Percentiles rank a stretch among this genome's conserved stretches.
phyloP scores from a whole-genome alignment of 2,113 vertebrate genomes.

The Proteles cristata region DNA sequence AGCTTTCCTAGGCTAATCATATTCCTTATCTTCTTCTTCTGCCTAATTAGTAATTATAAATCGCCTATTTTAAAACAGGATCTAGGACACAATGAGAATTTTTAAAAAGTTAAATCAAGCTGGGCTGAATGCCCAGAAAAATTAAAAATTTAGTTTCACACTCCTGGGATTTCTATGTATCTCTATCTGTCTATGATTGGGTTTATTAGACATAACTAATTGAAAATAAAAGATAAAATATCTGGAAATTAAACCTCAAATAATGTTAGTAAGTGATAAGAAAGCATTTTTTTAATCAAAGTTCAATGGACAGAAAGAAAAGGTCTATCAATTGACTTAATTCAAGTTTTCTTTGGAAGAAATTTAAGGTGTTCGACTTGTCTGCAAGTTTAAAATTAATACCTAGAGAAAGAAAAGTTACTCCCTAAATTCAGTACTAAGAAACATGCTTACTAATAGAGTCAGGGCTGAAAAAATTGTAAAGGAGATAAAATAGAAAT shows the following conservation, averaged over 20 bases:
- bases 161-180: conserved; percentile 66
- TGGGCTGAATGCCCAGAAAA: conserved; percentile 73
- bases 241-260: conserved; percentile 72
- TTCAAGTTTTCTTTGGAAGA: background rate
- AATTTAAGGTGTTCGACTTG: background rate
- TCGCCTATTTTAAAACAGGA: conserved; percentile 68
- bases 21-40: conserved; percentile 71
- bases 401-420: background rate
- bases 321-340: background rate
- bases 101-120: conserved; percentile 70
- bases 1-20: conserved; percentile 65
- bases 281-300: conserved; percentile 56
- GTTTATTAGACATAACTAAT: conserved; percentile 74
- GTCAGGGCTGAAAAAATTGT: background rate
- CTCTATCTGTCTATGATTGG: conserved; percentile 46
- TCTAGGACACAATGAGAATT: conserved; percentile 73
- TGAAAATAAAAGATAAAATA: conserved; percentile 76
- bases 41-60: conserved; percentile 77
- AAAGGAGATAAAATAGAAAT: background rate
- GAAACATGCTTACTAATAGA: background rate
- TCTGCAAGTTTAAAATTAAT: conserved; percentile 35
- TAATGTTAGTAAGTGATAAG: conserved; percentile 55
- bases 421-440: background rate
- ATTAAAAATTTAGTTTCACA: conserved; percentile 75
- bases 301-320: conserved; percentile 52